Evolutionary conservation across 2,797 vertebrate species (phyloP).

Genomic region (Momotus momota): DNA sequence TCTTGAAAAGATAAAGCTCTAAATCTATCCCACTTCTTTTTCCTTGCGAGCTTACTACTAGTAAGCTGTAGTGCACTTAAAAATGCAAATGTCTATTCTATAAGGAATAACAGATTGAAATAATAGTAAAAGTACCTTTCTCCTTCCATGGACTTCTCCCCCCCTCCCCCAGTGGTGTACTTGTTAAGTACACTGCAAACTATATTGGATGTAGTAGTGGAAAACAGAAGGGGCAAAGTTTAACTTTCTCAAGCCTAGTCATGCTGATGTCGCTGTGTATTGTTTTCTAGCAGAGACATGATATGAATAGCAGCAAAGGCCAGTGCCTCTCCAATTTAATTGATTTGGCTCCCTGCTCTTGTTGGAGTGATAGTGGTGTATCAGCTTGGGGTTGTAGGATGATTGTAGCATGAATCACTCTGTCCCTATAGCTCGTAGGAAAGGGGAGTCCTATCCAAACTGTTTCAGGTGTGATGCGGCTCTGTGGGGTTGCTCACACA

Average conservation of each 20-base stretch:
- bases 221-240: not conserved
- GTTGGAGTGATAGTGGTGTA: not conserved
- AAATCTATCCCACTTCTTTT: not conserved
- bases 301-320: not conserved
- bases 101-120: not conserved
- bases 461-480: not conserved
- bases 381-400: not conserved
- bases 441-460: constrained; percentile 39
- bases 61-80: not conserved
- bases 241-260: not conserved
- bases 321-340: not conserved
- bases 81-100: not conserved
- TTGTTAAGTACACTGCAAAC: not conserved
- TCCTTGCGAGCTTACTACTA: not conserved
- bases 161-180: not conserved
- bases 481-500: constrained; percentile 25
- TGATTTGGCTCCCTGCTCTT: not conserved
- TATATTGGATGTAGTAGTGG: not conserved
- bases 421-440: not conserved
- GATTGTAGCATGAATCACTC: not conserved
- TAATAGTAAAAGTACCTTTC: not conserved
- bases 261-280: not conserved
- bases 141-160: not conserved
- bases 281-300: not conserved
- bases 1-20: not conserved